phyloP scores from a whole-genome alignment of 2,888 invertebrate genomes.

The Lasioglossum vierecki region DNA sequence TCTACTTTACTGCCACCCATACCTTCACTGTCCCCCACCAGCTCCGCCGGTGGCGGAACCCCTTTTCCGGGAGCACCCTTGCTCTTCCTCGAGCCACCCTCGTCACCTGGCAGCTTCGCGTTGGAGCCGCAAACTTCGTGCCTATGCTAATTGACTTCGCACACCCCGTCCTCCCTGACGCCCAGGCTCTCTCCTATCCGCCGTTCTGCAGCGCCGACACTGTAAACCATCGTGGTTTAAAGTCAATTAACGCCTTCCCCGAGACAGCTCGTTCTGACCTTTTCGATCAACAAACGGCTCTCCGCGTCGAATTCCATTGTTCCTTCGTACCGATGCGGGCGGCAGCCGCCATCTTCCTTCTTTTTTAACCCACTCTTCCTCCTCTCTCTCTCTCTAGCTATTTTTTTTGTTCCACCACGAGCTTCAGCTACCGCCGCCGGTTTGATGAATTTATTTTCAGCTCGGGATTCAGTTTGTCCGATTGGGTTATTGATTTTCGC shows the following conservation, averaged over 20 bases:
- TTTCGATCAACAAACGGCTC: conserved; percentile 47
- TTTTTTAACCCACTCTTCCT: neutral
- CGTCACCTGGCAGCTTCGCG: conserved; percentile 55
- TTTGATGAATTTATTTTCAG: conserved; percentile 55
- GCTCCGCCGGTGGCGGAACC: neutral
- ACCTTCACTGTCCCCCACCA: neutral
- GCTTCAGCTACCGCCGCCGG: neutral
- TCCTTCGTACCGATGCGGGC: conserved; percentile 36
- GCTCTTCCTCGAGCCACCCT: conserved; percentile 44
- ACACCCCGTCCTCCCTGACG: conserved; percentile 38
- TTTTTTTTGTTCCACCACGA: neutral
- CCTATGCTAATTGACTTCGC: conserved; percentile 70
- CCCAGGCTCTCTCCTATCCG: conserved; percentile 12
- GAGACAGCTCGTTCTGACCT: conserved; percentile 61
- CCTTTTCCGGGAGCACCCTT: conserved; percentile 37
- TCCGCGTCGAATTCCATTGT: conserved; percentile 51
- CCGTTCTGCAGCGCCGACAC: conserved; percentile 44
- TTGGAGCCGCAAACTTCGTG: conserved; percentile 65
- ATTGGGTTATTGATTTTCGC: conserved; percentile 56
- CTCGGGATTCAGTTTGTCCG: conserved; percentile 48
- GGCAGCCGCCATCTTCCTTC: neutral
- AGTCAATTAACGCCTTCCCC: conserved; percentile 68
- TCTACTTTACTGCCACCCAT: conserved; percentile 17
- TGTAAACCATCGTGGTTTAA: conserved; percentile 68
- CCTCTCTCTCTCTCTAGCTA: neutral